phyloP scores from a whole-genome alignment of 2,113 vertebrate species.

The Mesoclemmys tuberculata region DNA sequence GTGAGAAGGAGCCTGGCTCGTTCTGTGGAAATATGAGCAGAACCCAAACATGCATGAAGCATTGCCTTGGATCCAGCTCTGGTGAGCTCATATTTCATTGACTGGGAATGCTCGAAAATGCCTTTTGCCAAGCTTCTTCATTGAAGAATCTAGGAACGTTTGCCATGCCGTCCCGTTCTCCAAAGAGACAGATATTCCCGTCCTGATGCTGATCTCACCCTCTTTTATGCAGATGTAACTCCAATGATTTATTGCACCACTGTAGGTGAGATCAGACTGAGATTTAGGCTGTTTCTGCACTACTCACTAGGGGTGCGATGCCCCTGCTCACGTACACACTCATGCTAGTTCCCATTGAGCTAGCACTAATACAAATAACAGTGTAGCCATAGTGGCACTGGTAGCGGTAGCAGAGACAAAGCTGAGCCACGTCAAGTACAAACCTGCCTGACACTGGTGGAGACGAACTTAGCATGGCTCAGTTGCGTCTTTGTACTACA shows the following conservation, averaged over 20 bases:
- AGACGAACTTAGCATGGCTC: neutral
- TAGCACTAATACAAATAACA: neutral
- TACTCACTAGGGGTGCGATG: neutral
- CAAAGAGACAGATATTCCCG: accelerated
- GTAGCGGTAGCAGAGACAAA: neutral
- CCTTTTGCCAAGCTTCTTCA: neutral
- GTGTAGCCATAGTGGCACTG: neutral
- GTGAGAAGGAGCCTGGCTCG: neutral
- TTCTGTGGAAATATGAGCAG: slow-evolving; percentile 34
- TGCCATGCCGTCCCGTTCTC: accelerated
- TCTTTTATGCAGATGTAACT: neutral
- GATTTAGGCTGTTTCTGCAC: neutral
- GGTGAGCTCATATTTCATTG: slow-evolving; percentile 1
- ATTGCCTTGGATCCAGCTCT: slow-evolving; percentile 48
- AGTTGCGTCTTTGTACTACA: neutral
- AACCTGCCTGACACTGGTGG: neutral
- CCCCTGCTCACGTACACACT: neutral
- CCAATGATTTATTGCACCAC: neutral
- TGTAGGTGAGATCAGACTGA: neutral
- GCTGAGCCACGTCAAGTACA: neutral
- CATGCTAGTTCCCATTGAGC: neutral
- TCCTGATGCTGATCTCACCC: neutral
- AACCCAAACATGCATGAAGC: slow-evolving; percentile 40
- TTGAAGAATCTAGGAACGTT: accelerated
- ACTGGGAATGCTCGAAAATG: neutral